Base-by-base conservation (phyloP, 2,113 vertebrate genomes). In the Apodemus sylvaticus region DNA sequence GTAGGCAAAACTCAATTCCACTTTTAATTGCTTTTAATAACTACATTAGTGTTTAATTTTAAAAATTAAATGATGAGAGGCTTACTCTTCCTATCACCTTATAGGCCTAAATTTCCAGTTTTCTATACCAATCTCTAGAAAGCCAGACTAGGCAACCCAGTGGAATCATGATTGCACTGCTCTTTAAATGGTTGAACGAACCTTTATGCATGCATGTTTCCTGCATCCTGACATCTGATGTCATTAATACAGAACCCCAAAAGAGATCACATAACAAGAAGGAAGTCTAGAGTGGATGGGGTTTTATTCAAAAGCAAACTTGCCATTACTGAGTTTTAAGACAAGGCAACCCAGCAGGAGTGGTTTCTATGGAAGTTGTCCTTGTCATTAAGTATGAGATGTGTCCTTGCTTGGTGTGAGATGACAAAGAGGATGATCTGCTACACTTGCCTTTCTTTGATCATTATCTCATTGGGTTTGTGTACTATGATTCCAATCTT, bases 251-350 rank as follows among this genome's bases (percentile, higher is more conserved):
- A 17, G 92, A 76, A 58, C 3, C 73, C 64, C 22, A 22, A 31
- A 70, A 45, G 39, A 78, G 36, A 89, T 96, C 53, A 58, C 6
- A 66, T 29, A 20, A 60, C 53, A 81, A 74, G n/a, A 94, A 97
- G 91, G 12, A 55, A 85, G 64, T 83, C 22, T 48, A 91, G 68
- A 90, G 73, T 83, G 29, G 76, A 77, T 45, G 10, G 36, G 89
- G 55, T 60, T 39, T 5, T 3, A 74, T n/a, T 89, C 14, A 83
- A 95, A 39, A 36, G 74, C 55, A 60, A 91, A 91, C 76, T 86
- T 82, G n/a, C 29, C 86, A 62, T 74, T 42, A n/a, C 8, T 86
- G 51, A 86, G 34, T 77, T 97, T 19, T 78, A 58, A 77, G 13
- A 83, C 22, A 64, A 89, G 26, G 34, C 45, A 82, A 89, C 9